Conservation (phyloP, 2,113 vertebrate genomes). For the Tichodroma muraria region DNA sequence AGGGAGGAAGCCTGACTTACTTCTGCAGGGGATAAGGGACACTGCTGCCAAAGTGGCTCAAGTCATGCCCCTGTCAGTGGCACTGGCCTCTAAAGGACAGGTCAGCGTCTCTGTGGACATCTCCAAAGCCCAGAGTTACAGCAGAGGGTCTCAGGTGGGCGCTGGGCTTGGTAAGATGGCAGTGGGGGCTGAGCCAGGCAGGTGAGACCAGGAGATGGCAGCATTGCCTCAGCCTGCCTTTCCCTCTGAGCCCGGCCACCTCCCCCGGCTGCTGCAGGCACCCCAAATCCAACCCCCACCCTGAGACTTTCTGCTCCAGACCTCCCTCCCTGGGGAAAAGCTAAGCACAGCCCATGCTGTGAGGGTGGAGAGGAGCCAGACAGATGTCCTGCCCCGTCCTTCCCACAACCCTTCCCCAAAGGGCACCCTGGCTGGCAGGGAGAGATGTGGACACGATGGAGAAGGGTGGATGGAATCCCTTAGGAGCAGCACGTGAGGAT, state of each 20-base stretch:
- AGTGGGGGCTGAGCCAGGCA: not conserved
- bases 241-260: not conserved
- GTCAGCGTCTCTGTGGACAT: not conserved
- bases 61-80: accelerated
- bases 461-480: not conserved
- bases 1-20: not conserved
- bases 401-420: not conserved
- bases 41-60: not conserved
- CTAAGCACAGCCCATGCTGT: not conserved
- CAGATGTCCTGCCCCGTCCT: not conserved
- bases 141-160: not conserved
- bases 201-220: conserved; percentile 66
- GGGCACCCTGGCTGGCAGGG: not conserved
- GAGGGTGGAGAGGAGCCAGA: not conserved
- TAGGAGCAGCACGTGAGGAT: not conserved
- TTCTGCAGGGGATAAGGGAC: not conserved
- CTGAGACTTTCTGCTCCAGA: not conserved
- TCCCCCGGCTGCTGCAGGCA: not conserved
- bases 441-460: accelerated
- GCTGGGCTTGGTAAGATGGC: not conserved
- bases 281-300: not conserved
- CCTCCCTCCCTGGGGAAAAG: not conserved
- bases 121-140: not conserved
- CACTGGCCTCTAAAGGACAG: not conserved
- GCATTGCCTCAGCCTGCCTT: conserved; percentile 2